Conservation (phyloP, 1,140 invertebrate species). For the Drosophila neocordata region DNA sequence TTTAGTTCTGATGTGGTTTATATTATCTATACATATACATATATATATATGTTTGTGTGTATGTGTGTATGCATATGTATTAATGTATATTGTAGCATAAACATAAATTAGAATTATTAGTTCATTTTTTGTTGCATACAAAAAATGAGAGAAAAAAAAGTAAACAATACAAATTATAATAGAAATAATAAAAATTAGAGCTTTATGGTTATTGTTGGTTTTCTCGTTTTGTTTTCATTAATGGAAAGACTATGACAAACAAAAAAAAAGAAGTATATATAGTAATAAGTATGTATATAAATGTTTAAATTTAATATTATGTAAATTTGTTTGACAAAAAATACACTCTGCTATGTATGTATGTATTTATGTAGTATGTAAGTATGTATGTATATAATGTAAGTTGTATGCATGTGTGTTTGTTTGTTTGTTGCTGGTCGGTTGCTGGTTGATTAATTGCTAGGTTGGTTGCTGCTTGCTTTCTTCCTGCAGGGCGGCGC, state of each 20-base stretch:
- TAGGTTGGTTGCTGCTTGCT: neutral
- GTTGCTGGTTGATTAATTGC: constrained; percentile 10
- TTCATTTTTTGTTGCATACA: constrained; percentile 41
- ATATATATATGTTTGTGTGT: constrained; percentile 25
- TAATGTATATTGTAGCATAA: constrained; percentile 66
- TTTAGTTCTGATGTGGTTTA: constrained; percentile 1
- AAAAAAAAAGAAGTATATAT: constrained; percentile 29
- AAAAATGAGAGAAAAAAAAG: constrained; percentile 30
- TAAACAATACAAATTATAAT: constrained; percentile 44
- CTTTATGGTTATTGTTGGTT: constrained; percentile 10
- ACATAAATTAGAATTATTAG: constrained; percentile 70
- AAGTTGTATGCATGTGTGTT: constrained; percentile 35
- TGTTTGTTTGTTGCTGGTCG: constrained; percentile 38
- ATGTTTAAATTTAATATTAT: constrained; percentile 53
- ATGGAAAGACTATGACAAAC: constrained; percentile 47
- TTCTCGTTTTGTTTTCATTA: constrained; percentile 18
- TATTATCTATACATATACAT: constrained; percentile 27
- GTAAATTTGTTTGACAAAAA: constrained; percentile 80
- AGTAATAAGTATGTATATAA: constrained; percentile 40
- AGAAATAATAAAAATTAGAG: constrained; percentile 47
- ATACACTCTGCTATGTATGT: constrained; percentile 71
- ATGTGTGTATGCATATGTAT: constrained; percentile 38
- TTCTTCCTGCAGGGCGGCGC: neutral
- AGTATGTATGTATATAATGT: constrained; percentile 45
- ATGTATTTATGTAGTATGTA: constrained; percentile 44